Evolutionary conservation across 2,888 invertebrate species (phyloP).

Genomic region (Mesorhabditis belari): DNA sequence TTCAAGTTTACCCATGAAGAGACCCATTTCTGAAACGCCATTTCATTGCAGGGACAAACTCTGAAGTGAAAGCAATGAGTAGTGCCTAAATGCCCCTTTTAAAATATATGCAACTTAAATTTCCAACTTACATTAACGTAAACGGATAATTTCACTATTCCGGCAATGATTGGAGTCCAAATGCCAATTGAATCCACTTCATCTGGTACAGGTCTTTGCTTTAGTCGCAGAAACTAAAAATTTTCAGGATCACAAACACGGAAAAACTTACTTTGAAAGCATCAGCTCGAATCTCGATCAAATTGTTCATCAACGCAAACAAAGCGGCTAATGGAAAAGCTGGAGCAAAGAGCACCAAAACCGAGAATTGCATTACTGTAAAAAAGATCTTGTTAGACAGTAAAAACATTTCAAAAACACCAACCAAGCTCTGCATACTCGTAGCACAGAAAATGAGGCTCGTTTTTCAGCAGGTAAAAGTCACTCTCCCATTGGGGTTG

Average conservation of each 20-base stretch:
- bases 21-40: background rate
- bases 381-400: too few relatives aligned
- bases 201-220: background rate
- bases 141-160: background rate
- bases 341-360: background rate
- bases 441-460: background rate
- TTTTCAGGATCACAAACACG: background rate
- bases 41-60: background rate
- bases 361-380: background rate
- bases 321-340: background rate
- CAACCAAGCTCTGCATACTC: background rate
- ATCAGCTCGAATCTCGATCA: background rate
- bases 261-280: background rate
- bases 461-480: background rate
- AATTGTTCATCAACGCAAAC: background rate
- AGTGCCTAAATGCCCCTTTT: background rate
- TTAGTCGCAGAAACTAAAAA: background rate
- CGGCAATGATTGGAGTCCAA: background rate
- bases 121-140: background rate
- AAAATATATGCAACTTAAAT: too few relatives aligned
- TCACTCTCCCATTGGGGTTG: background rate
- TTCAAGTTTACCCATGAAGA: background rate
- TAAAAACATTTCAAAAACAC: background rate
- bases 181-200: background rate
- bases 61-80: background rate